Evolutionary conservation across 1,140 invertebrate genomes (phyloP).

Genomic region (Atta cephalotes): DNA sequence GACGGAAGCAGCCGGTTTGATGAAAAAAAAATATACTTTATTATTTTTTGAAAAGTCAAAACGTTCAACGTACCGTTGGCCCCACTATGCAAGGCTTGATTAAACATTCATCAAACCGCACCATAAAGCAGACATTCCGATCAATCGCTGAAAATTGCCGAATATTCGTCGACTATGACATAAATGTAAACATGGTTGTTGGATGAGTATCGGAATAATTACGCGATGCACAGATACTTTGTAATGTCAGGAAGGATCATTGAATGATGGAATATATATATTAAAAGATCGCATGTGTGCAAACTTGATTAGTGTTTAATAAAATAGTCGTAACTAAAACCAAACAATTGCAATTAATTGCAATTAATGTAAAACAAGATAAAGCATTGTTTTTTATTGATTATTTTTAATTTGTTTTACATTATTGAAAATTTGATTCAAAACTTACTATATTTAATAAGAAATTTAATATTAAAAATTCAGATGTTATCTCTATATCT

Average conservation of each 20-base stretch:
- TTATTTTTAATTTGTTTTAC: neutral
- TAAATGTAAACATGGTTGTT: constrained; percentile 50
- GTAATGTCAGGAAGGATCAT: constrained; percentile 22
- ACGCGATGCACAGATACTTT: constrained; percentile 48
- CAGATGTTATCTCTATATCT: neutral
- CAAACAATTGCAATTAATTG: constrained; percentile 22
- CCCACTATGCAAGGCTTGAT: constrained; percentile 58
- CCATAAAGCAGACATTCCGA: constrained; percentile 40
- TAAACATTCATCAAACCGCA: constrained; percentile 66
- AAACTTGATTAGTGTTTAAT: constrained; percentile 11
- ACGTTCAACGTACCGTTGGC: constrained; percentile 6
- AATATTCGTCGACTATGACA: constrained; percentile 36
- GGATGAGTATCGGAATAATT: constrained; percentile 31
- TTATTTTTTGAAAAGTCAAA: constrained; percentile 65
- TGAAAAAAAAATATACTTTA: constrained; percentile 50
- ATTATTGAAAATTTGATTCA: constrained; percentile 3
- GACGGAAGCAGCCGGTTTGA: neutral
- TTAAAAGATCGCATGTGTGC: neutral
- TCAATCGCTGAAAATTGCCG: constrained; percentile 56
- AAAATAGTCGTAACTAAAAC: constrained; percentile 18
- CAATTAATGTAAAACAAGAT: neutral
- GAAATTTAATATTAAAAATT: neutral
- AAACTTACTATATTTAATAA: neutral
- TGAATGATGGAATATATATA: constrained; percentile 1
- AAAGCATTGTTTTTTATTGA: neutral